phyloP scores from a whole-genome alignment of 2,113 vertebrate species.

The chimpanzee (Pan troglodytes) region NHGRI_mPanTro3-v2.1_pri NC_072411.2:86649001-86649500 shows the following conservation, averaged over 20 bases:
- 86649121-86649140: not conserved
- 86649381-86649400: not conserved
- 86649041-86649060: not conserved
- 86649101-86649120: not conserved
- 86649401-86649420: not conserved
- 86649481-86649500: not conserved
- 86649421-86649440: not conserved
- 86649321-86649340: not conserved
- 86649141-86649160: not conserved
- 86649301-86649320: too few species aligned
- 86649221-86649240: not conserved
- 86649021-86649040: not conserved
- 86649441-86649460: not conserved
- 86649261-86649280: not conserved
- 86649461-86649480: not conserved
- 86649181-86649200: not conserved
- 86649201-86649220: not conserved
- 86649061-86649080: not conserved
- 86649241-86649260: not conserved
- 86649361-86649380: not conserved
- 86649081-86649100: not conserved
- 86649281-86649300: not conserved
- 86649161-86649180: not conserved
- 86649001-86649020: not conserved
- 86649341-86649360: not conserved